Evolutionary conservation across 2,888 invertebrate species (phyloP), one percentile per base, ranked within the genome.

Genomic region (Lasioglossum oenotherae): DNA sequence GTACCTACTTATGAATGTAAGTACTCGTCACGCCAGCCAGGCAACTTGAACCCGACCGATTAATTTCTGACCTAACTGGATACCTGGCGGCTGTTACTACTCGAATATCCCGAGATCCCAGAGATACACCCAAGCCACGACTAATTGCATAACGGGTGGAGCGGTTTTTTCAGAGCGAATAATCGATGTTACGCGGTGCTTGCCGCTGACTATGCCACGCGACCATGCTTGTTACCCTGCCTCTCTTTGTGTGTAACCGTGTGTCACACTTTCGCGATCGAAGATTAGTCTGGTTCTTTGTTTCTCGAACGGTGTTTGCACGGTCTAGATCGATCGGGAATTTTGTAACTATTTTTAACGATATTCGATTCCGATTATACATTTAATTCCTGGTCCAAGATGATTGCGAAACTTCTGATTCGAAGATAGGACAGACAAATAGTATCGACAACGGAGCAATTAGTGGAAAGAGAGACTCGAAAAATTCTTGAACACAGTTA

Each of bases 141-240:
- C 74, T 85, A 85, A 85, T 85, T 85, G 85, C 80, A 80, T 85
- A 85, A 85, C 85, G 85, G 85, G 49, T 44, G 57, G 44, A 46
- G 53, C 35, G 74, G 60, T 84, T 83, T 77, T 74, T 74, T 49
- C 12, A 74, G 27, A 12, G 4, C 46, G 41, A 67, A 46, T 69
- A 69, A 77, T 46, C 77, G 57, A 84, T 69, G 38, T 69, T 69
- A 69, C 12, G 78, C 46, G 69, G 8, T 73, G 67, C 10, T 35
- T 35, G 67, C 46, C 27, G 44, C 46, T 46, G 44, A n/a, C 53
- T 53, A 53, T n/a, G 53, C 31, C 73, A 73, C 73, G 73, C 46
- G 73, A 69, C 69, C 23, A 19, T 35, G 67, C 67, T 67, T 23
- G 23, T 53, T 53, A n/a, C 23, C 35, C 67, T 23, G 4, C 16